Conservation (phyloP, 2,888 invertebrate species). For the Pristionchus arcanus region DNA sequence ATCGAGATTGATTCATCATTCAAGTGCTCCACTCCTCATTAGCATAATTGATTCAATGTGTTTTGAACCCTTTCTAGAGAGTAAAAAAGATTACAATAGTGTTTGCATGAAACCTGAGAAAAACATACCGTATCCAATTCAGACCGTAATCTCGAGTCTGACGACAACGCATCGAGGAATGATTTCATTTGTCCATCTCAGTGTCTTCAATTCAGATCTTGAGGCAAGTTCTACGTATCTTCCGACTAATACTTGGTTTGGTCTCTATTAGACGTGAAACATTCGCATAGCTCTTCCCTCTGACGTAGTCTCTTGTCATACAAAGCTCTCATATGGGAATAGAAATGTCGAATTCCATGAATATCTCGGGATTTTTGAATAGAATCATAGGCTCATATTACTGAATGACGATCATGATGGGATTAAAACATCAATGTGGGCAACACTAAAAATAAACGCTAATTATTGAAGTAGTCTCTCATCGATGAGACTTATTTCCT, state of each 20-base stretch:
- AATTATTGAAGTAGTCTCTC: not conserved
- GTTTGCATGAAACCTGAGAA: too few relatives aligned
- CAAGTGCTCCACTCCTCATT: conserved; percentile 6
- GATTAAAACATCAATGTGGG: not conserved
- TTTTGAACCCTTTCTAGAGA: not conserved
- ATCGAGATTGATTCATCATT: conserved; percentile 5
- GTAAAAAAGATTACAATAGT: too few relatives aligned
- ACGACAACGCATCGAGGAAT: not conserved
- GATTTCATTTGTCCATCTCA: not conserved
- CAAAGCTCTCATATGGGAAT: not conserved
- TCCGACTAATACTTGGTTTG: not conserved
- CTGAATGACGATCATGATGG: not conserved
- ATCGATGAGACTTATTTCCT: not conserved
- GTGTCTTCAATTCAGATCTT: not conserved
- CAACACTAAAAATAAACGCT: not conserved
- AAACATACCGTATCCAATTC: not conserved
- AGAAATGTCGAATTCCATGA: rapidly evolving
- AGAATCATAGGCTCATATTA: not conserved
- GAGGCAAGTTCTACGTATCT: not conserved
- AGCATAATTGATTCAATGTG: not conserved
- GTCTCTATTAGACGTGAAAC: not conserved
- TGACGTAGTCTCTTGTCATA: conserved; percentile 8
- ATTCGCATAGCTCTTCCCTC: not conserved
- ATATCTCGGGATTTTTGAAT: not conserved
- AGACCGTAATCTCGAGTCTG: not conserved